Conservation (phyloP, 1,140 invertebrate species). For the Semibalanus balanoides region DNA sequence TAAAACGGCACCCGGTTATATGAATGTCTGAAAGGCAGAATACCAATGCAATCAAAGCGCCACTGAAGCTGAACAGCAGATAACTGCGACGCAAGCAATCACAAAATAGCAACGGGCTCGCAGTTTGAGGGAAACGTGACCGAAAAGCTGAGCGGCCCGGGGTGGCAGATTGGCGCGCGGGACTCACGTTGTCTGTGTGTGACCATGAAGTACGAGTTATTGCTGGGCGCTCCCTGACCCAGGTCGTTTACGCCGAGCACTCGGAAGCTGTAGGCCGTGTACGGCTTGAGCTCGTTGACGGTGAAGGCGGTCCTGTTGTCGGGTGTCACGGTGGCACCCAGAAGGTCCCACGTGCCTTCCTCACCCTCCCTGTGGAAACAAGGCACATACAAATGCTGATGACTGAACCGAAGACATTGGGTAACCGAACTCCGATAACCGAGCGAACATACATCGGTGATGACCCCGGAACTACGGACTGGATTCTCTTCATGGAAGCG, state of each 20-base stretch:
- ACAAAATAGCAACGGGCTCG: not conserved
- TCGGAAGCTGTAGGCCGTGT: constrained; percentile 59
- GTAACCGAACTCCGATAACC: no score
- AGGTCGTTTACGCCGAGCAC: constrained; percentile 53
- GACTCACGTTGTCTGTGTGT: constrained; percentile 50
- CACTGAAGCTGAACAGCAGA: not conserved
- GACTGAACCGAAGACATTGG: no score
- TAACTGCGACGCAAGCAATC: not conserved
- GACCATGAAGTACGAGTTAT: constrained; percentile 57
- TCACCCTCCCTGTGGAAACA: constrained; percentile 27
- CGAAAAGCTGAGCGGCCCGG: not conserved
- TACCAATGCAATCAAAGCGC: not conserved
- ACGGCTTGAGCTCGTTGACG: constrained; percentile 47
- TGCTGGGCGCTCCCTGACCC: constrained; percentile 50
- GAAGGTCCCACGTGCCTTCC: constrained; percentile 28
- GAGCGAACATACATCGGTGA: no score
- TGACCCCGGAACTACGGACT: not conserved
- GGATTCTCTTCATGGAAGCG: not conserved
- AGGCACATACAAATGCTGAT: not conserved
- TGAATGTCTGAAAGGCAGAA: not conserved
- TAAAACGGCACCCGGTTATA: not conserved
- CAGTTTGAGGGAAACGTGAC: not conserved
- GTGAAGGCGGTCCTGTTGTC: constrained; percentile 42
- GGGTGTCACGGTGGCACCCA: constrained; percentile 41
- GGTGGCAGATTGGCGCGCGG: not conserved